Evolutionary conservation across 2,113 vertebrate genomes (phyloP).

Genomic region (human): DNA sequence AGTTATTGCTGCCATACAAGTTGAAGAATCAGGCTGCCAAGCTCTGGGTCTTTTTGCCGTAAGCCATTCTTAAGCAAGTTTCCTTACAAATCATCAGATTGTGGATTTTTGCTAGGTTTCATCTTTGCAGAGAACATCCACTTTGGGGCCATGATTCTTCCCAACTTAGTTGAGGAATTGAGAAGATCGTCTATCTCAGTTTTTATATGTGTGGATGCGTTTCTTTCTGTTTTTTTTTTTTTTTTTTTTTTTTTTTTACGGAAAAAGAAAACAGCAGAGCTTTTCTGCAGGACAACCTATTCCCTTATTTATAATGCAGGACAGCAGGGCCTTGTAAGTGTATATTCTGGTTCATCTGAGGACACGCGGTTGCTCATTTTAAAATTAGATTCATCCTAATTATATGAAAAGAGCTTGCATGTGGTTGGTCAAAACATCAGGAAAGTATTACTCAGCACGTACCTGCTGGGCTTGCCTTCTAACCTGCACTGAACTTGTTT

Average conservation of each 20-base stretch:
- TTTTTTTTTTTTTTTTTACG: background rate
- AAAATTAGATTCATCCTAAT: slow-evolving; percentile 80
- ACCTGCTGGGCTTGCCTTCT: background rate
- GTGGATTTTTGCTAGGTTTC: background rate
- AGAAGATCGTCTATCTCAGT: slow-evolving; percentile 52
- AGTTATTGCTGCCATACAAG: background rate
- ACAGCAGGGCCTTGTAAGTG: slow-evolving; percentile 79
- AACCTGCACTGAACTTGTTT: background rate
- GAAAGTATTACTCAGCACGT: slow-evolving; percentile 64
- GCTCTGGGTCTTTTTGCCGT: background rate
- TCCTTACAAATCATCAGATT: background rate
- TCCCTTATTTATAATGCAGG: slow-evolving; percentile 79
- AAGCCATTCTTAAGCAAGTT: background rate
- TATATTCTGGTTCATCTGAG: slow-evolving; percentile 81
- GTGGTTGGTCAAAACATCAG: slow-evolving; percentile 49
- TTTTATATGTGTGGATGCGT: background rate
- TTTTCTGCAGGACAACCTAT: slow-evolving; percentile 59
- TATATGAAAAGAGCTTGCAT: slow-evolving; percentile 59
- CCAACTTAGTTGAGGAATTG: slow-evolving; percentile 14
- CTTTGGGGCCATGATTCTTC: slow-evolving; percentile 43
- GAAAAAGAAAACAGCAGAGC: slow-evolving; percentile 55
- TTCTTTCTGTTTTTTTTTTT: background rate
- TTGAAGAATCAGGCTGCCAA: background rate
- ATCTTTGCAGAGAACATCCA: background rate
- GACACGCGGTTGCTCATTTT: slow-evolving; percentile 77